Base-by-base conservation (phyloP, 2,888 invertebrate species). In the Polyommatus iphigenia region DNA sequence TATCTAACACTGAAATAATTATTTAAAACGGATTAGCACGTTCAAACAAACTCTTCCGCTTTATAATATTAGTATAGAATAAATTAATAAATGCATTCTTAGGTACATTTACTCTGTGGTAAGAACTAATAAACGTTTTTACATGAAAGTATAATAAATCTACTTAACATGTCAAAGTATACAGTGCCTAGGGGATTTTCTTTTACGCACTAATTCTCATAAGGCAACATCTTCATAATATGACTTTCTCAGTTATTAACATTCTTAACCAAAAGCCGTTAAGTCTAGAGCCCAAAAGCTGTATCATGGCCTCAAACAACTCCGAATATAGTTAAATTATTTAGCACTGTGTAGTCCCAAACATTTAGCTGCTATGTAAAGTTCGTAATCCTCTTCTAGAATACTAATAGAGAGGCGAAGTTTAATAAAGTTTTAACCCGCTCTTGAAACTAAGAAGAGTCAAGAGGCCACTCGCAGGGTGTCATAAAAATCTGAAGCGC, bases 281-380 rank as follows among this genome's bases (percentile, higher is more conserved):
- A 67, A 67, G 29, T 67, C 15, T 67, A 1, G 29, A 67, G 67
- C 15, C 29, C 29, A 67, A 67, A 62, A 67, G 29, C 67, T 32
- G 5, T 29, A 15, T 15, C 18, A 29, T 32, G 67, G 15, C 67
- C 67, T 15, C 18, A 67, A 67, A 67, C 67, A 67, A 67, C 67
- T 67, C 15, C 2, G 29, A 32, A 67, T 67, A 32, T 67, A 29
- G 67, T 67, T 62, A 67, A 67, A 67, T 67, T 67, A 32, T 67
- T 67, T 67, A 67, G 67, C 67, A 67, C 67, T 67, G 29, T 67
- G 29, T 32, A 29, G 67, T 15, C 67, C 67, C 67, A 67, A 67
- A 67, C 67, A 67, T 67, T 67, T 67, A 67, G 67, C 67, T 67
- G 67, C 67, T 67, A 32, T 67, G 67, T 67, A 67, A 67, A 67